These are phyloP conservation scores for Lycaon pictus DNA, from an alignment of 2,113 vertebrate genomes.

Conservation along the genomic window DNA sequence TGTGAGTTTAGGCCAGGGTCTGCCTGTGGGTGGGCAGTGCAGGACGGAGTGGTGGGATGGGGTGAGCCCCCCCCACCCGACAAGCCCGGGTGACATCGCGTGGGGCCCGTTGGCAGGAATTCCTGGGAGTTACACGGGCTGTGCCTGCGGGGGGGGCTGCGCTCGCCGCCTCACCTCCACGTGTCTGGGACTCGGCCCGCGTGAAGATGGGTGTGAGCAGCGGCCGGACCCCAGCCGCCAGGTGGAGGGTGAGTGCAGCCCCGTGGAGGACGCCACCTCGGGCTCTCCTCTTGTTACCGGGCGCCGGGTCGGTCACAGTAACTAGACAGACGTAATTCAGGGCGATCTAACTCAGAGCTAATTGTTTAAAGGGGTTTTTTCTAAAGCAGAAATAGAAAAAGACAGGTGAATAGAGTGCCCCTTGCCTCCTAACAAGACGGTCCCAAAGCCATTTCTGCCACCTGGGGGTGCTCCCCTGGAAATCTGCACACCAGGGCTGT, in stretches of 20 bases:
- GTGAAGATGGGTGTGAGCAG: not conserved
- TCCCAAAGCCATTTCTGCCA: not conserved
- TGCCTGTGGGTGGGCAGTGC: not conserved
- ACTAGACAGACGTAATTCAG: not conserved
- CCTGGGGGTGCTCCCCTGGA: not conserved
- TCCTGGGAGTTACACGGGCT: not conserved
- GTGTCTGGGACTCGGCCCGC: rapidly evolving
- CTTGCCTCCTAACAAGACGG: not conserved
- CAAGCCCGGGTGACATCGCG: not conserved
- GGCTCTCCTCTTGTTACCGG: not conserved
- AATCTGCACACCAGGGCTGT: not conserved
- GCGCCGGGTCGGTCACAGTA: not conserved
- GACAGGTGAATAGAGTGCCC: not conserved
- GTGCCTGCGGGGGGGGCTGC: not conserved
- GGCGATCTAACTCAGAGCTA: no score
- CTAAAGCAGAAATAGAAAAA: not conserved
- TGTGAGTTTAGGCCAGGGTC: not conserved
- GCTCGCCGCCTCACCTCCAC: rapidly evolving
- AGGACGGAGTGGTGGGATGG: not conserved
- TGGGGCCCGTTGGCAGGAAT: not conserved
- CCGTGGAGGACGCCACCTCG: not conserved
- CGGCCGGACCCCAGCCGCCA: no score
- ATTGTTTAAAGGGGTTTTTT: not conserved
- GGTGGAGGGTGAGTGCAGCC: not conserved
- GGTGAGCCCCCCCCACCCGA: not conserved